phyloP scores from a whole-genome alignment of 2,888 invertebrate species.

The Nomada goodeniana region DNA sequence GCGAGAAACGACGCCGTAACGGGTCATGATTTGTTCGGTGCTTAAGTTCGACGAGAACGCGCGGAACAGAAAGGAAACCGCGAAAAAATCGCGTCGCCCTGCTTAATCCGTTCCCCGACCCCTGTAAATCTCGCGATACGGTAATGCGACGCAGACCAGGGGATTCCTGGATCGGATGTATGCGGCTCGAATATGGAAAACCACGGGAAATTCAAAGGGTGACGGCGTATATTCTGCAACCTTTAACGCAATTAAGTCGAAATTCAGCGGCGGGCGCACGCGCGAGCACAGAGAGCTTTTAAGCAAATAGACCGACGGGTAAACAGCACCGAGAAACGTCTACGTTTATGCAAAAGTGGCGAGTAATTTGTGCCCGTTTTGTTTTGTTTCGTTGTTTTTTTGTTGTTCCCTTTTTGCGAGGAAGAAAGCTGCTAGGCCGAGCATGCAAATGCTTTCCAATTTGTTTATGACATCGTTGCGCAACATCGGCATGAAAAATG shows the following conservation, averaged over 20 bases:
- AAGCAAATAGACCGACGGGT: slow-evolving; percentile 76
- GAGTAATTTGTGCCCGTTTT: slow-evolving; percentile 48
- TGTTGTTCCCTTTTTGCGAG: slow-evolving; percentile 3
- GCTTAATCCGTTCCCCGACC: slow-evolving; percentile 22
- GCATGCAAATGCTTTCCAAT: slow-evolving; percentile 29
- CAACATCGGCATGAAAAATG: slow-evolving; percentile 12
- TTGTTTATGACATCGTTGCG: slow-evolving; percentile 23
- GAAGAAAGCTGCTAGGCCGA: background rate
- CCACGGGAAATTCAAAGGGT: slow-evolving; percentile 54
- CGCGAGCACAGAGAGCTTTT: slow-evolving; percentile 72
- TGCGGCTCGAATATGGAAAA: slow-evolving; percentile 47
- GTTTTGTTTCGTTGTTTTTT: too few species aligned
- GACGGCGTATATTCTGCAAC: slow-evolving; percentile 38
- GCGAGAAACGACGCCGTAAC: background rate
- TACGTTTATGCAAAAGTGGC: slow-evolving; percentile 44
- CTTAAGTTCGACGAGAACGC: background rate
- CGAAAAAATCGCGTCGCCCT: background rate
- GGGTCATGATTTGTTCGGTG: background rate
- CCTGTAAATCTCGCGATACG: slow-evolving; percentile 27
- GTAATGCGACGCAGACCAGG: slow-evolving; percentile 14
- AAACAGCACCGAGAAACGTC: slow-evolving; percentile 53
- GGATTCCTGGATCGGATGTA: slow-evolving; percentile 26
- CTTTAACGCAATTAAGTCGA: slow-evolving; percentile 66
- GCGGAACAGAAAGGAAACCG: background rate
- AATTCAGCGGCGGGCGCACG: slow-evolving; percentile 44